A percentile compares a stretch with the other conserved stretches of the same genome.
Conservation (phyloP, 2,888 invertebrate genomes). For the Drosophila vallismaia region DNA sequence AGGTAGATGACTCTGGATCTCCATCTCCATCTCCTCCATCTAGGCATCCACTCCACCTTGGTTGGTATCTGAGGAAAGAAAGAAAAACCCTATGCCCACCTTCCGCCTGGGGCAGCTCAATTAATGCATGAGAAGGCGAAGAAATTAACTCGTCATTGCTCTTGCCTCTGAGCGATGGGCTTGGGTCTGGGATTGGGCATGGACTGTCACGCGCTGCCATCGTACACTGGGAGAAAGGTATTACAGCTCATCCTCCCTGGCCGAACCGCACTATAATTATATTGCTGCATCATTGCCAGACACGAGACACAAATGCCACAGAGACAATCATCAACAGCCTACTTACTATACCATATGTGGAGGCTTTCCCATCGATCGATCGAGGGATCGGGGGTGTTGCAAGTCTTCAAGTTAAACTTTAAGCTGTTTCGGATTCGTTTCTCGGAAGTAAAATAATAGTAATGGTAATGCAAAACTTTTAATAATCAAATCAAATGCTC, state of each 20-base stretch:
- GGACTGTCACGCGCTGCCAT: slow-evolving; percentile 69
- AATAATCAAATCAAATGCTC: slow-evolving; percentile 77
- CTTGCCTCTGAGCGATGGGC: slow-evolving; percentile 49
- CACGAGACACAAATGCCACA: slow-evolving; percentile 54
- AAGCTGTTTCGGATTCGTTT: slow-evolving; percentile 45
- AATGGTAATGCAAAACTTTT: slow-evolving; percentile 73
- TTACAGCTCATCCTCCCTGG: slow-evolving; percentile 30
- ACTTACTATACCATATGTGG: slow-evolving; percentile 29
- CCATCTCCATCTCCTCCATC: slow-evolving; percentile 8
- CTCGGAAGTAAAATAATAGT: slow-evolving; percentile 55
- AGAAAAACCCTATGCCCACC: slow-evolving; percentile 18
- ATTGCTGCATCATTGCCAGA: slow-evolving; percentile 66
- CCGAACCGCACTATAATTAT: slow-evolving; percentile 20
- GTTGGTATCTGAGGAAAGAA: slow-evolving; percentile 13
- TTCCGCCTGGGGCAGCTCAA: slow-evolving; percentile 39
- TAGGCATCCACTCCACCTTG: slow-evolving; percentile 29
- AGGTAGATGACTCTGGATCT: slow-evolving; percentile 51
- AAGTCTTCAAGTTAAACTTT: slow-evolving; percentile 35
- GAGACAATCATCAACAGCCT: slow-evolving; percentile 41
- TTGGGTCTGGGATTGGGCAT: slow-evolving; percentile 33
- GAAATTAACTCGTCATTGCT: slow-evolving; percentile 77
- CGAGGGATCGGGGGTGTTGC: slow-evolving; percentile 12
- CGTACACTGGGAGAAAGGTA: slow-evolving; percentile 65
- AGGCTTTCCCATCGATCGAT: slow-evolving; percentile 39
- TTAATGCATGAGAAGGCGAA: slow-evolving; percentile 75